Base-by-base conservation (phyloP, 2,888 invertebrate genomes). In the Temnothorax unifasciatus region DNA sequence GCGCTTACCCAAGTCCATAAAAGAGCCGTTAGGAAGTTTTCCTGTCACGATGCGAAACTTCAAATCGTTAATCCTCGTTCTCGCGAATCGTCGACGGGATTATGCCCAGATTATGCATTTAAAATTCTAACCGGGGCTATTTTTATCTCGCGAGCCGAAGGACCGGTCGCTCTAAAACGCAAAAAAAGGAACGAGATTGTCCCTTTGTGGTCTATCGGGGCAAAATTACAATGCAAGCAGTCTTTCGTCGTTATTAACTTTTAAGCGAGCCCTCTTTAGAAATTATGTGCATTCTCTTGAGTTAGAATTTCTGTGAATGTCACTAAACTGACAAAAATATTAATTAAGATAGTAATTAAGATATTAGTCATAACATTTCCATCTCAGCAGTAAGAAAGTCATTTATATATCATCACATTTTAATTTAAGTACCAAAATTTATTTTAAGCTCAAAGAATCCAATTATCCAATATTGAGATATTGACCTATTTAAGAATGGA, bases 21-120 rank as follows among this genome's bases (percentile, higher is more conserved):
- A 87, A 90, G 90, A 87, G 85, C 86, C 90, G 87, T 90, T 89
- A 90, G 81, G 81, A 88, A 90, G 87, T 90, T 90, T 90, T 85
- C 64, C 81, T 21, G 66, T 25, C 54, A 29, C 71, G 59, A 71
- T 59, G n/a, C 81, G 47, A 64, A 82, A 76, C 75, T 76, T 66
- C 0, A 47, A 59, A 66, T 76, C 61, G 84, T 87, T 90, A 86
- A 90, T 90, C 86, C 83, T 57, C 74, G 86, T 75, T 88, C 86
- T 90, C 88, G 74, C 85, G 83, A 83, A 86, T 86, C 79, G 84
- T 38, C 85, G 86, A 85, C 85, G 74, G 74, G 64, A 18, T 63
- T 64, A 41, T 41, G 79, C 87, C 85, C 69, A 71, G 64, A 18
- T 63, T 64, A 41, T 41, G 79, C 87, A 89, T 90, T 90, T 90